Conservation (phyloP, 1,140 invertebrate species). For the honey bee (Apis mellifera) region Amel_HAv3.1 CM009942.2:10222001-10222500, state of each 20-base stretch:
- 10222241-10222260: constrained; percentile 66
- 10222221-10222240: constrained; percentile 64
- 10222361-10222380: constrained; percentile 49
- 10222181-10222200: constrained; percentile 38
- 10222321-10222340: neutral
- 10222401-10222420: constrained; percentile 27
- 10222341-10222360: constrained; percentile 7
- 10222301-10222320: neutral
- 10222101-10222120: neutral
- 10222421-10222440: neutral
- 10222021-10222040: too few relatives aligned
- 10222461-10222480: neutral
- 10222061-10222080: constrained; percentile 9
- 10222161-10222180: constrained; percentile 32
- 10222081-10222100: constrained; percentile 8
- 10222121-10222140: constrained; percentile 67
- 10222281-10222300: constrained; percentile 50
- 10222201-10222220: constrained; percentile 56
- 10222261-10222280: constrained; percentile 50
- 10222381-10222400: constrained; percentile 32
- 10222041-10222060: constrained; percentile 15
- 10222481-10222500: neutral
- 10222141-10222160: constrained; percentile 73
- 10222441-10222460: neutral
- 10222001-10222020: too few relatives aligned